Percentiles rank a stretch among this genome's conserved stretches.
phyloP scores from a whole-genome alignment of 2,888 invertebrate genomes.

The Hypselothyrea guttata region DNA sequence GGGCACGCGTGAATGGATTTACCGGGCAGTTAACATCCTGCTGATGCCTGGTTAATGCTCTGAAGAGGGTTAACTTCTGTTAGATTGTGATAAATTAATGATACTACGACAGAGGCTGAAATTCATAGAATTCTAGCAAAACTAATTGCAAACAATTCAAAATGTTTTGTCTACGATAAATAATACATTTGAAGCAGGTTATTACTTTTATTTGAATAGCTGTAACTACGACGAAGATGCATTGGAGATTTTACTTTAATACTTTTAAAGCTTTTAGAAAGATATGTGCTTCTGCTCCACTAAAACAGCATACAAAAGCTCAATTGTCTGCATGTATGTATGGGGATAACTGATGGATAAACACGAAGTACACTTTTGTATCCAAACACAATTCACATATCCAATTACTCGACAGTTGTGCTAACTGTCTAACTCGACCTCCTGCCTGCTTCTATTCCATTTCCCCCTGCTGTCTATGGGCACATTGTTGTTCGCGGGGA shows the following conservation, averaged over 20 bases:
- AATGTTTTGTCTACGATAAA: too few species aligned
- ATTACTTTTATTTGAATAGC: too few species aligned
- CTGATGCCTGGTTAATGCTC: slow-evolving; percentile 22
- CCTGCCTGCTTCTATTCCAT: neutral
- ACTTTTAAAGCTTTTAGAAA: too few species aligned
- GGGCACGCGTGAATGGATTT: slow-evolving; percentile 32
- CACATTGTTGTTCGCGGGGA: slow-evolving; percentile 26
- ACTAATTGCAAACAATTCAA: too few species aligned
- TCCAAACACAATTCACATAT: slow-evolving; percentile 67
- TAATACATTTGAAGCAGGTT: too few species aligned
- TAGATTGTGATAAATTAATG: slow-evolving; percentile 24
- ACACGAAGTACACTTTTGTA: slow-evolving; percentile 28
- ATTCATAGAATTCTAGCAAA: too few species aligned
- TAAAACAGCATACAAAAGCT: too few species aligned
- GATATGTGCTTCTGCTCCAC: too few species aligned
- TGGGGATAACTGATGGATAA: slow-evolving; percentile 2
- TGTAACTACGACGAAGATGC: too few species aligned
- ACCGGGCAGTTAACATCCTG: slow-evolving; percentile 24
- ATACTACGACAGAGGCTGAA: too few species aligned
- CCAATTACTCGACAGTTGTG: slow-evolving; percentile 74
- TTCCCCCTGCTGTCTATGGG: neutral
- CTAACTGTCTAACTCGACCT: slow-evolving; percentile 47
- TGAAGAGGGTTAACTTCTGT: slow-evolving; percentile 54
- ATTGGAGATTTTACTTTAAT: too few species aligned
- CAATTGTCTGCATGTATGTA: neutral